Conservation (phyloP, 1,140 invertebrate genomes). For the Anadara kagoshimensis region DNA sequence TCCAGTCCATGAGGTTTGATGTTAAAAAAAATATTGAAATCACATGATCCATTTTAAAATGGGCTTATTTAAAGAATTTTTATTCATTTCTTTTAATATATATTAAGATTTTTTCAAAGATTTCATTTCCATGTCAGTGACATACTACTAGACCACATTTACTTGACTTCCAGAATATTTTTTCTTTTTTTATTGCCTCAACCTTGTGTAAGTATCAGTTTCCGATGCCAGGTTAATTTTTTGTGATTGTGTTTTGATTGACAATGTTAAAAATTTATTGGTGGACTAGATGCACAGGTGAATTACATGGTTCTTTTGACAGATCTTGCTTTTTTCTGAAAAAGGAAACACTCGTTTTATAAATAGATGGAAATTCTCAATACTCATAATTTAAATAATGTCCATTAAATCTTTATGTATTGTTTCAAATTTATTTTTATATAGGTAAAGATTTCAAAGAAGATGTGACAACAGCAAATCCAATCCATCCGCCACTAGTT, state of each 20-base stretch:
- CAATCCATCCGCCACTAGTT: slow-evolving; percentile 21
- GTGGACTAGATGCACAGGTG: not conserved
- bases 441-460: not conserved
- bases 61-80: no score
- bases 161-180: not conserved
- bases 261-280: not conserved
- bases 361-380: not conserved
- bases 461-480: not conserved
- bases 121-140: no score
- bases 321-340: not conserved
- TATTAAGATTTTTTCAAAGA: no score
- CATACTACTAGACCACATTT: not conserved
- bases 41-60: no score
- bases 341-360: not conserved
- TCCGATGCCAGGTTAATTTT: not conserved
- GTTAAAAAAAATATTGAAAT: no score
- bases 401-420: not conserved
- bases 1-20: no score
- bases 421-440: not conserved
- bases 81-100: no score
- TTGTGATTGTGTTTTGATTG: not conserved
- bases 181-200: not conserved
- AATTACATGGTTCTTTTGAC: not conserved
- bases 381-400: not conserved
- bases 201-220: not conserved